Base-by-base conservation (phyloP, 2,888 invertebrate species). In the Anorthoa munda region DNA sequence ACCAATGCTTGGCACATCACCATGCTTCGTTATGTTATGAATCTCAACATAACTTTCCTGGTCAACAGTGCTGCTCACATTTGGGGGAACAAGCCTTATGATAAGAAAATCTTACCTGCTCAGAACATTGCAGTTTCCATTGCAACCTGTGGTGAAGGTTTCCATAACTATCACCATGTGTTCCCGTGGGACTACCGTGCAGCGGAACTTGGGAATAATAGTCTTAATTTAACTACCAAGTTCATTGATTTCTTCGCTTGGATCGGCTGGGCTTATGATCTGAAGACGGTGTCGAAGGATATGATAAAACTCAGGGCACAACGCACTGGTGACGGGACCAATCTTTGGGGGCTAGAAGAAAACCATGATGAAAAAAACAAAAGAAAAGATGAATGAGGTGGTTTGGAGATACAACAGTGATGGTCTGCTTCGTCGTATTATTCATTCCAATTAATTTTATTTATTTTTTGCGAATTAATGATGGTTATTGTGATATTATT, bases 1-100 rank as follows among this genome's bases (percentile, higher is more conserved):
- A 86, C 51, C 51, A 92, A 90, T 81, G 91, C 96, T 2, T 96
- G 94, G 94, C 94, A 95, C 73, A 86, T 95, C 7, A 90, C 89
- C 11, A 94, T 96, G 66, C 88, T 97, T 13, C 95, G 97, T 53
- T 97, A 97, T 88, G 91, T 94, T 17, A 83, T 96, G 66, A 96
- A 95, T 11, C 94, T 98, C 21, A 97, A 98, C 88, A 93, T 95
- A 75, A 97, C 97, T 0, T 97, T 97, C 96, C 91, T 97, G n/a
- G 97, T 97, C 2, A 97, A 97, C 92, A 97, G 97, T 82, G 97
- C 96, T 4, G 97, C 97, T 18, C 97, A 97, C 89, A 87, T 93
- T 46, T 96, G 92, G 92, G 96, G 96, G 0, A 88, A 91, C 56
- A 93, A 92, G 66, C 95, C 96, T 46, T 96, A 96, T 68, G 94